Percentiles rank a stretch among this genome's conserved stretches.
These are phyloP conservation scores for Hapalemur alaotrensis DNA, from an alignment of 2,797 vertebrate species.

Conservation along the genomic window DNA sequence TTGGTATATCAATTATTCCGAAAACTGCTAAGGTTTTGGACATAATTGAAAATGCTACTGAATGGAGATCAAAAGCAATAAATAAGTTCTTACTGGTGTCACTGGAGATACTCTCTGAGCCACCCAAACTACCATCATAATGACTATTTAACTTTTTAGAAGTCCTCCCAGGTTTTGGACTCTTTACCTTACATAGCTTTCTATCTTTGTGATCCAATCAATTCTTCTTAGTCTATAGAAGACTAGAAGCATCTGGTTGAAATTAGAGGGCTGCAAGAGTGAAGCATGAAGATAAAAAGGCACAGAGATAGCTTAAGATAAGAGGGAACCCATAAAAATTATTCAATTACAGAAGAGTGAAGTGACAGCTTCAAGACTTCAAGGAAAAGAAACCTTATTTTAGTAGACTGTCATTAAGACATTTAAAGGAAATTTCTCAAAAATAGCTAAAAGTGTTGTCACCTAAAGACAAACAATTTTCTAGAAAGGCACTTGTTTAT, in stretches of 20 bases:
- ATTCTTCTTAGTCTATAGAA: background rate
- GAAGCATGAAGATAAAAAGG: background rate
- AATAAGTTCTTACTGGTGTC: background rate
- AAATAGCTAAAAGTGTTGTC: background rate
- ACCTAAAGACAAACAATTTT: background rate
- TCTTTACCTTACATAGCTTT: background rate
- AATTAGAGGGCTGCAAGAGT: background rate
- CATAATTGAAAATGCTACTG: constrained; percentile 31
- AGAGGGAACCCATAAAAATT: background rate
- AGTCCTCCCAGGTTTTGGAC: background rate
- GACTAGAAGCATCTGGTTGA: background rate
- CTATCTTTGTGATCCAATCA: background rate
- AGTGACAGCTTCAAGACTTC: background rate
- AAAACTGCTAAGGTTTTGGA: constrained; percentile 25
- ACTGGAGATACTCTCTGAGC: background rate
- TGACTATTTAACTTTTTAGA: background rate
- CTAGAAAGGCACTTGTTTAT: background rate
- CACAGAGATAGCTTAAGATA: background rate
- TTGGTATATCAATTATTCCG: constrained; percentile 23
- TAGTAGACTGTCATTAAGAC: background rate
- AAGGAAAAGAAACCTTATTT: background rate
- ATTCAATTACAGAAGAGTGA: background rate
- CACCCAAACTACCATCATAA: background rate
- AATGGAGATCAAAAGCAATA: constrained; percentile 35
- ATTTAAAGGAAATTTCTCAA: background rate